Base-by-base conservation (phyloP, 2,797 vertebrate genomes). In the Harpagifer antarcticus region DNA sequence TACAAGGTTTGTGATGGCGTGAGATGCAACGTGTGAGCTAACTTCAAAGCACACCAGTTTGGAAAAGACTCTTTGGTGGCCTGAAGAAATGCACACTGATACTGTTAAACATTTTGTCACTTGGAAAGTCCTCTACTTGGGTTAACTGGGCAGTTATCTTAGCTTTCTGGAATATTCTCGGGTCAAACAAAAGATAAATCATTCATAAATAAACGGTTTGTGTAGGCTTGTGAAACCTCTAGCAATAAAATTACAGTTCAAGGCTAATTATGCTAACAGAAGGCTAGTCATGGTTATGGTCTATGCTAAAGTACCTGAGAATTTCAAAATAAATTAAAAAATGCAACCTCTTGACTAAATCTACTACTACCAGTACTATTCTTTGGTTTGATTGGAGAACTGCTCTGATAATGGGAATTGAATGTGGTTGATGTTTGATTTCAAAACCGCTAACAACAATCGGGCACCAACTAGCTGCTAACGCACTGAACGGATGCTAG, bases 341-440 rank as follows among this genome's bases (percentile, higher is more conserved):
- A 88, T 76, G 81, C 65, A 68, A 81, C 56, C 49, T 68, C 53
- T 65, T 70, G 37, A 66, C 74, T 79, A 72, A 56, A 37, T 83
- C 61, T 84, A 79, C 75, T 17, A 81, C 74, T 81, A 84, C 83
- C 71, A 88, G 81, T 66, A 64, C 86, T 88, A 82, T 86, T 96
- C 95, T 95, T 96, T 95, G 95, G 94, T 94, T 94, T 91, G 91
- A 91, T 85, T 88, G 88, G 92, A 93, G 68, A 85, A 88, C 83
- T 82, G 66, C 65, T 81, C 44, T 79, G 69, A 73, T 71, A 7
- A 75, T 77, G 74, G 33, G 63, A 33, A 57, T 53, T 45, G 66
- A 62, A 5, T 66, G 58, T 52, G 69, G 52, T 19, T 53, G 61
- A 82, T 76, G 72, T 20, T 37, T 65, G 67, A 33, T 56, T 68